These are phyloP conservation scores for Danaus melanippus DNA, from an alignment of 1,140 invertebrate genomes.

Conservation along the genomic window DNA sequence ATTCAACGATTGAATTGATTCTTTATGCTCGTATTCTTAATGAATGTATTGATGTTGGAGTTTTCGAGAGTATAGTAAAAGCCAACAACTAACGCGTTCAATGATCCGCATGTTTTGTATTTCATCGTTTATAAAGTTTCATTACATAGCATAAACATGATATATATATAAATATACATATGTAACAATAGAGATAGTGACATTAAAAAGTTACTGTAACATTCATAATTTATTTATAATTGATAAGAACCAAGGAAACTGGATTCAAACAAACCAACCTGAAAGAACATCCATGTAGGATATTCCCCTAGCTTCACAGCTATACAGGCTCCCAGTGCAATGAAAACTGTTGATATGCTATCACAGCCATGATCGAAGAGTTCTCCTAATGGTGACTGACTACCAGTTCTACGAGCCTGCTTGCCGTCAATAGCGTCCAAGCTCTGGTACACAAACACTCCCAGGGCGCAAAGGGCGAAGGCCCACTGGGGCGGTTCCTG, in stretches of 20 bases:
- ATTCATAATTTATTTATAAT: neutral
- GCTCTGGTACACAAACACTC: slow-evolving; percentile 98
- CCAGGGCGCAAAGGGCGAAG: slow-evolving; percentile 91
- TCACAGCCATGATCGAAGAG: slow-evolving; percentile 99
- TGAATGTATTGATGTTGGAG: too few species aligned
- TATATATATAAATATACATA: too few species aligned
- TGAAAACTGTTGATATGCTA: slow-evolving; percentile 96
- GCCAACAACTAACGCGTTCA: too few species aligned
- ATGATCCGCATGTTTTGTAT: too few species aligned
- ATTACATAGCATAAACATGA: too few species aligned
- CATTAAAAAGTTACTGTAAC: too few species aligned
- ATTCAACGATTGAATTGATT: too few species aligned
- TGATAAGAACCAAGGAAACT: neutral
- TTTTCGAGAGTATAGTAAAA: too few species aligned
- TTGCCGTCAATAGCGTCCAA: slow-evolving; percentile 99
- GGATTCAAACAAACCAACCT: slow-evolving; percentile 62
- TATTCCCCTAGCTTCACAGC: slow-evolving; percentile 92
- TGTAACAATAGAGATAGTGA: too few species aligned
- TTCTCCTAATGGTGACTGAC: slow-evolving; percentile 95
- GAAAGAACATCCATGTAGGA: slow-evolving; percentile 95
- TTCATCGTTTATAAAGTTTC: too few species aligned
- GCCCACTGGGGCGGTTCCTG: slow-evolving; percentile 91
- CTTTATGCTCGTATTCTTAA: too few species aligned
- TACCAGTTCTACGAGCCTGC: slow-evolving; percentile 95
- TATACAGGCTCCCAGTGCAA: slow-evolving; percentile 93